A percentile compares a stretch with the other conserved stretches of the same genome.
phyloP scores from a whole-genome alignment of 2,797 vertebrate genomes.

The Takifugu rubripes region DNA sequence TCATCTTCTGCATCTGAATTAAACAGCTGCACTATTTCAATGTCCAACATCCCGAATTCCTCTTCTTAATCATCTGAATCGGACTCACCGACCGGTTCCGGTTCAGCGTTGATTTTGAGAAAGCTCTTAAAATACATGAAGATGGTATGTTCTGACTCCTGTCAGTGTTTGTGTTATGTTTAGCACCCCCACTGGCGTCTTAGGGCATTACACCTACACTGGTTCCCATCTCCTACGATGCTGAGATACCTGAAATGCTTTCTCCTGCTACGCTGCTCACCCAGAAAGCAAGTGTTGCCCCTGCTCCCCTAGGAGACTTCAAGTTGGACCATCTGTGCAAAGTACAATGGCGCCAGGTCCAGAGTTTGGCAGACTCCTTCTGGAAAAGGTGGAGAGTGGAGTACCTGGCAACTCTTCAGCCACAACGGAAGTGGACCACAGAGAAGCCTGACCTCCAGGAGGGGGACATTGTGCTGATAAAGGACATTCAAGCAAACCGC shows the following conservation, averaged over 20 bases:
- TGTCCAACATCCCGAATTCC: no score
- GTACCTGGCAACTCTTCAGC: conserved; percentile 1
- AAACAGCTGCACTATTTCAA: no score
- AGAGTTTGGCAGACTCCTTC: conserved; percentile 1
- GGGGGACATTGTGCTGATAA: no score
- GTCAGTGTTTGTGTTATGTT: no score
- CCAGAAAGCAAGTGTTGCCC: neutral
- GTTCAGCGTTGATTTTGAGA: no score
- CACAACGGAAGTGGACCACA: neutral
- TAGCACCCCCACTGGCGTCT: no score
- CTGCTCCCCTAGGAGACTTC: neutral
- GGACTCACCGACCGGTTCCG: no score
- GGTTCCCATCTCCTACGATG: neutral
- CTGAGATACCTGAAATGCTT: neutral
- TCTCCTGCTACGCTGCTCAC: conserved; percentile 8
- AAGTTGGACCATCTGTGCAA: neutral
- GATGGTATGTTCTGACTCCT: no score
- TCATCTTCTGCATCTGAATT: no score
- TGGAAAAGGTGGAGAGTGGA: neutral
- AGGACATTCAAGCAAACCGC: no score
- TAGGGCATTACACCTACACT: neutral
- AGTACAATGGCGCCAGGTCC: neutral
- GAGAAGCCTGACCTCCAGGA: neutral
- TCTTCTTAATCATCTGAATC: no score
- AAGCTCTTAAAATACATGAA: no score